Evolutionary conservation across 2,888 invertebrate genomes (phyloP).

Genomic region (Amblyjoppa proteus): DNA sequence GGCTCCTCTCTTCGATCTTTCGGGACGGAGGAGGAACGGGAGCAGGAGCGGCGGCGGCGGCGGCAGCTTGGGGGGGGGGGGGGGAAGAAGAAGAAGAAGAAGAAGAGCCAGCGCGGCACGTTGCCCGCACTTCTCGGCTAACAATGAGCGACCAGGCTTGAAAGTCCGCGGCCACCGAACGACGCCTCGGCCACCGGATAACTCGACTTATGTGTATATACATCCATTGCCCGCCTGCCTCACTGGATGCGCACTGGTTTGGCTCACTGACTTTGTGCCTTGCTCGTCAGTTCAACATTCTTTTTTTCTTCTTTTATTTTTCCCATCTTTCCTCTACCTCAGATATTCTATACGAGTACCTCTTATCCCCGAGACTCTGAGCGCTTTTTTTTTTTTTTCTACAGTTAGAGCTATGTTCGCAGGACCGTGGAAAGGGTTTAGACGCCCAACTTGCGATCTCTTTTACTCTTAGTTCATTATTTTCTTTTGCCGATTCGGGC

Average conservation of each 20-base stretch:
- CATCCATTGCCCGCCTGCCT: conserved; percentile 54
- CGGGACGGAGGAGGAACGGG: conserved; percentile 28
- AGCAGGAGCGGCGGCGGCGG: conserved; percentile 24
- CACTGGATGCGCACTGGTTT: conserved; percentile 56
- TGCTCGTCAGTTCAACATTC: conserved; percentile 23
- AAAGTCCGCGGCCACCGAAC: conserved; percentile 69
- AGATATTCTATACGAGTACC: neutral
- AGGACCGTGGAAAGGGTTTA: neutral
- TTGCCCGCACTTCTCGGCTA: conserved; percentile 66
- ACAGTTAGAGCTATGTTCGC: neutral
- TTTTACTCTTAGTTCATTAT: neutral
- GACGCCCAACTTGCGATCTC: neutral
- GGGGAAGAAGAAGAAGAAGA: neutral
- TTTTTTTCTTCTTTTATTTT: conserved; percentile 14
- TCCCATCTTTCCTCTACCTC: too few species aligned
- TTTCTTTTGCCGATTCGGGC: neutral
- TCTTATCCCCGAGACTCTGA: neutral
- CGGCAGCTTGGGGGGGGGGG: conserved; percentile 12
- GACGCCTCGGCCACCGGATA: conserved; percentile 68
- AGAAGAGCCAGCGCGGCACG: conserved; percentile 16
- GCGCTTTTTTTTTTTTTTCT: neutral
- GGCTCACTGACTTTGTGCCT: conserved; percentile 47
- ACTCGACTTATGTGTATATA: conserved; percentile 52
- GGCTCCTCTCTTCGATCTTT: conserved; percentile 17
- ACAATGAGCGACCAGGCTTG: conserved; percentile 75